Conservation (phyloP, 1,140 invertebrate genomes). For the Matsumurasca onukii region DNA sequence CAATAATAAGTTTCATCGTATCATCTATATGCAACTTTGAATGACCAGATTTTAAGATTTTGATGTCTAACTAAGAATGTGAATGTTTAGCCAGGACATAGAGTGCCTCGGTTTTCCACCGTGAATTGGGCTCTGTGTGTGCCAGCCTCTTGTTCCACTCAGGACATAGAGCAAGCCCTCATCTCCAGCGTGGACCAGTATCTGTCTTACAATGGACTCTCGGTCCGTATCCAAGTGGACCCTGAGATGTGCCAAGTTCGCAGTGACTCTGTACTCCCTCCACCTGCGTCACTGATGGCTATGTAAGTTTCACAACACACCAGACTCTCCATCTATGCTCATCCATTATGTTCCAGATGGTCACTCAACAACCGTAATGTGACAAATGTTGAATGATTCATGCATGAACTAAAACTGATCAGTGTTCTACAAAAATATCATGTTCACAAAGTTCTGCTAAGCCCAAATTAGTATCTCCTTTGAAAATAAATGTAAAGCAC, state of each 20-base stretch:
- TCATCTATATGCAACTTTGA: no score
- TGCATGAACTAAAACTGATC: no score
- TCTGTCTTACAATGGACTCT: conserved; percentile 51
- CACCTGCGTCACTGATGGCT: conserved; percentile 33
- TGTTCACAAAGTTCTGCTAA: no score
- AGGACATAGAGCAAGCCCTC: conserved; percentile 58
- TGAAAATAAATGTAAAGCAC: no score
- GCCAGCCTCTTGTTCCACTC: conserved; percentile 55
- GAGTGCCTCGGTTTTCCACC: conserved; percentile 60
- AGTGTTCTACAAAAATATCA: no score
- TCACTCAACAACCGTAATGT: no score
- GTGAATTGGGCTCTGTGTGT: conserved; percentile 64
- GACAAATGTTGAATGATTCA: no score
- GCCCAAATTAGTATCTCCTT: no score
- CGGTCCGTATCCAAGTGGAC: conserved; percentile 56
- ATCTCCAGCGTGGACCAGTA: conserved; percentile 50
- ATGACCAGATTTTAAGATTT: no score
- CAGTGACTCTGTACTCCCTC: conserved; percentile 12
- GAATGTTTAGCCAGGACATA: conserved; percentile 61
- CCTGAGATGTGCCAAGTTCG: conserved; percentile 58
- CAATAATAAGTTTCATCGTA: no score
- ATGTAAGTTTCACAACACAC: conserved; percentile 36
- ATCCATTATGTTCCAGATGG: no score
- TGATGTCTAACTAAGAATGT: no score
- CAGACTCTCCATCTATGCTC: not conserved